These are phyloP conservation scores for Dendrolimus punctatus DNA, from an alignment of 1,140 invertebrate species.

Conservation along the genomic window DNA sequence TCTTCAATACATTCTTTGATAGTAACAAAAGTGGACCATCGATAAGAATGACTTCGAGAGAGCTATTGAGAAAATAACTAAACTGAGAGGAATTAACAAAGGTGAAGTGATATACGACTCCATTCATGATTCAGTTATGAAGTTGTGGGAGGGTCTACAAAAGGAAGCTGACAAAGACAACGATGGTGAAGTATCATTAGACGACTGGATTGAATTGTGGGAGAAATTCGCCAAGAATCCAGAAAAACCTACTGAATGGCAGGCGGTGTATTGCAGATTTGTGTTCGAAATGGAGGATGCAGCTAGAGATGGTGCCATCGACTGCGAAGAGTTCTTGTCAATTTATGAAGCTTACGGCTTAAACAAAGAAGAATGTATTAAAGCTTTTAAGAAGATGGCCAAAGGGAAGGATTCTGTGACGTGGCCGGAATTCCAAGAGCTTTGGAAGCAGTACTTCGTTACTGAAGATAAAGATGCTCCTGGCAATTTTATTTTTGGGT, in stretches of 20 bases:
- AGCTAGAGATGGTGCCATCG: conserved; percentile 84
- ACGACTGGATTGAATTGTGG: conserved; percentile 90
- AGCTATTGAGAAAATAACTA: conserved; percentile 82
- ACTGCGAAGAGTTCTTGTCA: conserved; percentile 82
- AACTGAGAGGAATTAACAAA: conserved; percentile 78
- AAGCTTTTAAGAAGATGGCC: conserved; percentile 82
- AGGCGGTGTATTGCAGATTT: conserved; percentile 83
- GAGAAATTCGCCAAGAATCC: conserved; percentile 82
- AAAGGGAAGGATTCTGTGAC: conserved; percentile 77
- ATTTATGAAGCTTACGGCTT: conserved; percentile 83
- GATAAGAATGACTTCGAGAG: conserved; percentile 86
- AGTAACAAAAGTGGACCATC: conserved; percentile 83
- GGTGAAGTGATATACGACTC: conserved; percentile 78
- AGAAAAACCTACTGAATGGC: conserved; percentile 82
- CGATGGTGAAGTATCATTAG: conserved; percentile 82
- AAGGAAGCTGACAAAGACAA: conserved; percentile 83
- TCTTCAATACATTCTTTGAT: conserved; percentile 89
- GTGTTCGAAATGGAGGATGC: conserved; percentile 88
- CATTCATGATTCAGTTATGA: conserved; percentile 77
- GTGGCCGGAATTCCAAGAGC: conserved; percentile 79
- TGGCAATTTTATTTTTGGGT: conserved; percentile 83
- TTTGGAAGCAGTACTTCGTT: conserved; percentile 86
- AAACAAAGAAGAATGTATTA: conserved; percentile 76
- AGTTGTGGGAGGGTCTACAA: conserved; percentile 85
- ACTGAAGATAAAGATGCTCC: conserved; percentile 80